Evolutionary conservation across 2,888 invertebrate genomes (phyloP), one percentile per base, ranked within the genome.

Genomic region (Sycophila texana): DNA sequence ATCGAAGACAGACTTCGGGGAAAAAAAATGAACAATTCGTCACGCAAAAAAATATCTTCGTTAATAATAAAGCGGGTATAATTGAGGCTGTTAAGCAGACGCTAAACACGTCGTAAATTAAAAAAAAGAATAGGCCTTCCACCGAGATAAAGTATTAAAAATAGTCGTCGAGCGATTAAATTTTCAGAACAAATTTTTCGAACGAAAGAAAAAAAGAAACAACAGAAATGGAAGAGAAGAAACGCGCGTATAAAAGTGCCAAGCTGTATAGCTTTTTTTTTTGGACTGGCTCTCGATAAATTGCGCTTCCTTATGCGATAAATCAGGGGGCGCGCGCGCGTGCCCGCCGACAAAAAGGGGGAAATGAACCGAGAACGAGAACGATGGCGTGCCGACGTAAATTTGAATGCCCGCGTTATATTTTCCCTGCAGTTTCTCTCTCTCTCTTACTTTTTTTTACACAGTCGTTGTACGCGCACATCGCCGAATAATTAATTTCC

Each of bases 361-460:
- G 70, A 66, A 74, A 74, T 74, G 65, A 66, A 66, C 55, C 66
- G 49, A 74, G 66, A 74, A 66, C 66, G 47, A 20, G 22, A 55
- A 18, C 49, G 63, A 75, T 68, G 53, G 60, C 75, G 75, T 75
- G 68, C 39, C 67, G 30, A 76, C 55, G 75, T 76, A 76, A 70
- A 76, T 76, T 76, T 63, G 61, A 70, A 76, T 70, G 76, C 39
- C 61, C 53, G 68, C 75, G 68, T 65, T 74, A 66, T 74, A 61
- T 30, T 14, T 61, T n/a, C 30, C 61, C 16, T 30, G 51, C 26
- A 26, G 13, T 51, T 39, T 51, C 14, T 68, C 68, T n/a, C 2
- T 26, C 26, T 26, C 7, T n/a, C n/a, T n/a, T n/a, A n/a, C 10
- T 18, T 20, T n/a, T 3, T 26, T 18, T 20, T 2, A 18, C 18